Conservation (phyloP, 1,140 invertebrate species). For the Wasmannia auropunctata region DNA sequence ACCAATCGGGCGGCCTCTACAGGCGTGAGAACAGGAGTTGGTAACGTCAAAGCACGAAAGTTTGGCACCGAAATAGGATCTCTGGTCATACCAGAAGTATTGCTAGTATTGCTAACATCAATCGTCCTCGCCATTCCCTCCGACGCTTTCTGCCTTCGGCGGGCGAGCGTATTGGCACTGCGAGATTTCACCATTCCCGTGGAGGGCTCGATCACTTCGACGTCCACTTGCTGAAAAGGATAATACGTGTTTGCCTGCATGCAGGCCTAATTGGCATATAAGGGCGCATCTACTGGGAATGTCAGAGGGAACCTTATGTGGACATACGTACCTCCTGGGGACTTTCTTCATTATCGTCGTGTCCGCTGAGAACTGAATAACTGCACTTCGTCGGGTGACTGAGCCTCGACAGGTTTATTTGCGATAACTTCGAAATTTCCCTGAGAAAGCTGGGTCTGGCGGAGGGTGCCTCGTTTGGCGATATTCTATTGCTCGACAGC, state of each 20-base stretch:
- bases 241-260: slow-evolving; percentile 83
- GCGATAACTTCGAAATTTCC: slow-evolving; percentile 91
- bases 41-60: slow-evolving; percentile 88
- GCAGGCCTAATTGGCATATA: slow-evolving; percentile 73
- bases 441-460: slow-evolving; percentile 87
- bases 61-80: slow-evolving; percentile 92
- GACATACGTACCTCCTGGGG: slow-evolving; percentile 81
- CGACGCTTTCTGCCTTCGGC: slow-evolving; percentile 77
- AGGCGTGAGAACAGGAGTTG: slow-evolving; percentile 89
- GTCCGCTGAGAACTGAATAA: slow-evolving; percentile 89
- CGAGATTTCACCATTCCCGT: slow-evolving; percentile 84
- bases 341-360: slow-evolving; percentile 90
- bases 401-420: slow-evolving; percentile 89
- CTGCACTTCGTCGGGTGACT: slow-evolving; percentile 89
- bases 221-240: slow-evolving; percentile 84
- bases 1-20: slow-evolving; percentile 89
- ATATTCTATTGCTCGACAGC: slow-evolving; percentile 81
- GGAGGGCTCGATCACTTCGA: slow-evolving; percentile 81
- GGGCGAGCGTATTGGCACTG: slow-evolving; percentile 82
- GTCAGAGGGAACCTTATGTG: neutral
- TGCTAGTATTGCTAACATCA: slow-evolving; percentile 64
- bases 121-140: slow-evolving; percentile 57
- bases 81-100: slow-evolving; percentile 86
- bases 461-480: slow-evolving; percentile 76
- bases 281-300: neutral